Base-by-base conservation (phyloP, 2,888 invertebrate genomes). In the Eupithecia exiguata region DNA sequence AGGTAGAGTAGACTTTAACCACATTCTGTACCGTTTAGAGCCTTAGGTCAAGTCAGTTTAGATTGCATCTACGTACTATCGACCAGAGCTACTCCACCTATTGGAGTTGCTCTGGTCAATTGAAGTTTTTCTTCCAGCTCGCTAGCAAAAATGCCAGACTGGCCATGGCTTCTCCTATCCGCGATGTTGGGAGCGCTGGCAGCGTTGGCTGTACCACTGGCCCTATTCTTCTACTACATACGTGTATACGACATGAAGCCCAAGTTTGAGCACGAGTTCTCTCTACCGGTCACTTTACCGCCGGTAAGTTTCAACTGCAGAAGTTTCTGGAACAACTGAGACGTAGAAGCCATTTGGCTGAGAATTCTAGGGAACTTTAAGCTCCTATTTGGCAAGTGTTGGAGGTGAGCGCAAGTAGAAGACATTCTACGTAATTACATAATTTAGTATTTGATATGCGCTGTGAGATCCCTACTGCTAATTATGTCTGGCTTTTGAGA, bases 151-250 rank as follows among this genome's bases (percentile, higher is more conserved):
- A 94, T 94, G 94, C 93, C 94, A 76, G 94, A 94, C 82, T 94
- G 93, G 94, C 87, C 89, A 71, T 94, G 93, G 92, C 81, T 94
- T 78, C 78, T 94, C 65, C 74, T 92, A 30, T 91, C 94, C 5
- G 92, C 93, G 69, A 79, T 92, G 61, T 83, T 92, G 68, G 94
- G 95, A 0, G 94, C 94, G 1, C 78, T 89, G 1, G 87, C 90
- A 0, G 91, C 92, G 2, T 84, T 94, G 74, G 86, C 89, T 0
- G 85, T 93, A 14, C 94, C 93, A 10, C 75, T 92, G 62, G 87
- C 84, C 0, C 78, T 94, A 58, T 82, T 94, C 71, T 71, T 92
- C 49, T 93, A 94, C 85, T 92, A 89, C 83, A 81, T 91, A 70
- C 84, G 88, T 71, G 69, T 71, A 46, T 91, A 90, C 16, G 92